A percentile compares a stretch with the other conserved stretches of the same genome.
phyloP scores from a whole-genome alignment of 2,113 vertebrate species.

The Martes martes region DNA sequence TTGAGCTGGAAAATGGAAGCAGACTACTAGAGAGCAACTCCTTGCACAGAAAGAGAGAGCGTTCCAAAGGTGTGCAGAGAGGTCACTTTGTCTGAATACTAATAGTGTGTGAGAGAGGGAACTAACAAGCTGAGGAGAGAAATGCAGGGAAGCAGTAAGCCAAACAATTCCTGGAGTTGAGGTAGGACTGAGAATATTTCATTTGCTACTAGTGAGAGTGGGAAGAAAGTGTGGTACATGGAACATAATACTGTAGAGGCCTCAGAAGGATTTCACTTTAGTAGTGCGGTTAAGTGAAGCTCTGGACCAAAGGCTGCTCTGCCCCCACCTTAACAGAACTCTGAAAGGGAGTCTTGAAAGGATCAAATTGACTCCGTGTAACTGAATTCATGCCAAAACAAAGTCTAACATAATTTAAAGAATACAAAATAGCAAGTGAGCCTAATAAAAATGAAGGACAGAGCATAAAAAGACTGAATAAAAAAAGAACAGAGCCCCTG shows the following conservation, averaged over 20 bases:
- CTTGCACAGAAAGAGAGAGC: neutral
- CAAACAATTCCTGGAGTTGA: neutral
- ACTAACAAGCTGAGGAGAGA: neutral
- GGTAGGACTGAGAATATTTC: neutral
- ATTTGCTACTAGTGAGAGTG: neutral
- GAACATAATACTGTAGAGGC: neutral
- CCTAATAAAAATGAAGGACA: constrained; percentile 16
- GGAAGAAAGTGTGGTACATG: neutral
- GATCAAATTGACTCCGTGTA: neutral
- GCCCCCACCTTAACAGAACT: neutral
- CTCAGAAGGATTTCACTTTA: neutral
- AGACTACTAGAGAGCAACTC: neutral
- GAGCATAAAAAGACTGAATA: neutral
- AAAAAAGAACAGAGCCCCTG: neutral
- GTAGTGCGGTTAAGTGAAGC: neutral
- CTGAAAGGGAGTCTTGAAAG: neutral
- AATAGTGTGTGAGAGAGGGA: neutral
- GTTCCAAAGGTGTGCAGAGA: neutral
- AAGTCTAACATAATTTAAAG: neutral
- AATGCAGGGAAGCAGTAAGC: neutral
- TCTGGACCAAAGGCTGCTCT: neutral
- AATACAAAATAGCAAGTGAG: neutral
- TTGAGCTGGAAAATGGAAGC: neutral
- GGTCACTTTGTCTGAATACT: neutral
- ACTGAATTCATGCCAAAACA: neutral